These are phyloP conservation scores for Crossaster papposus DNA, from an alignment of 53 echinoderm and acorn worm genomes.

Conservation along the genomic window DNA sequence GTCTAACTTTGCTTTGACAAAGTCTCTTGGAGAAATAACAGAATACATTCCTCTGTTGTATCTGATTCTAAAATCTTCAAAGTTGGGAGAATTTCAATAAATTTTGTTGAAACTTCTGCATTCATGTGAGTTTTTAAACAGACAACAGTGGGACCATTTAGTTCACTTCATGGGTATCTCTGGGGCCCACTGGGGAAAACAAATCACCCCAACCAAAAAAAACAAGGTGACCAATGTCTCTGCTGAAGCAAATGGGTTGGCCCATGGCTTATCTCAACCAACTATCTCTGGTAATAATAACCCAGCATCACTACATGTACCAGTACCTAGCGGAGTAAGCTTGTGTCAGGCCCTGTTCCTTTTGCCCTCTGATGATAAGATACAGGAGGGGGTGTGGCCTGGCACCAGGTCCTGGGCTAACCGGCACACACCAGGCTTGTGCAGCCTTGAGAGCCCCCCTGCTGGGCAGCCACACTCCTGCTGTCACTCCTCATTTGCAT, in stretches of 20 bases:
- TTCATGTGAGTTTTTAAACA: neutral
- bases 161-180: constrained; percentile 4
- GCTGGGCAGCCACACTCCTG: constrained; percentile 53
- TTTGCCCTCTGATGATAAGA: constrained; percentile 1
- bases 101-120: neutral
- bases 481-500: constrained; percentile 61
- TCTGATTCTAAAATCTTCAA: neutral
- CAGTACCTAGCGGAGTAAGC: neutral
- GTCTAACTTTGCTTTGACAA: neutral
- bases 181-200: neutral
- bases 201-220: neutral
- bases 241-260: constrained; percentile 9
- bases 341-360: neutral
- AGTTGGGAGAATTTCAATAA: neutral
- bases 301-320: neutral
- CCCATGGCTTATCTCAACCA: constrained; percentile 4
- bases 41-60: neutral
- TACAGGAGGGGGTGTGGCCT: constrained; percentile 47
- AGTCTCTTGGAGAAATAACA: neutral
- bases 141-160: neutral
- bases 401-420: constrained; percentile 36
- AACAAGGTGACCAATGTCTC: neutral
- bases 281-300: neutral
- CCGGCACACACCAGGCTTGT: constrained; percentile 10
- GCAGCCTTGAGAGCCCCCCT: constrained; percentile 1